Conservation (phyloP, 2,797 vertebrate species). For the Oryzias dopingdopingensis region DNA sequence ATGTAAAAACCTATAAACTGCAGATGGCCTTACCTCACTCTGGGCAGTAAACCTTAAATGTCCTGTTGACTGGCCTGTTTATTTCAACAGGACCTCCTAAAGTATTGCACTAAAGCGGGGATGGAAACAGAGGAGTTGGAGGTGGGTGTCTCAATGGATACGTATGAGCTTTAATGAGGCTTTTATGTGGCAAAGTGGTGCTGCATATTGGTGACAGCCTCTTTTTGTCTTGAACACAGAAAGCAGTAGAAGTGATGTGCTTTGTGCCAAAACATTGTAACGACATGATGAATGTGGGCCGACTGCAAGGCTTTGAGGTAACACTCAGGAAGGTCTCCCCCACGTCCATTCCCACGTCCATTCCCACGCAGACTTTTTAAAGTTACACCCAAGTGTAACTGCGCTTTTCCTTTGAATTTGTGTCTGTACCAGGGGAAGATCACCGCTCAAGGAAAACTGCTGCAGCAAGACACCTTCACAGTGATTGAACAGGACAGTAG, state of each 20-base stretch:
- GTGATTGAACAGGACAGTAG: conserved; percentile 86
- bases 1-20: conserved; percentile 48
- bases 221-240: conserved; percentile 67
- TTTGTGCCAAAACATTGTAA: conserved; percentile 93
- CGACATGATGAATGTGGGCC: conserved; percentile 95
- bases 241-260: conserved; percentile 93
- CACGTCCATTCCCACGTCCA: conserved; percentile 19
- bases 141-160: conserved; percentile 68
- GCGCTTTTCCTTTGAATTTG: not conserved
- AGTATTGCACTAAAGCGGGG: conserved; percentile 89
- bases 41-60: conserved; percentile 47
- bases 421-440: conserved; percentile 83
- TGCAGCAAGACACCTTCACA: conserved; percentile 90
- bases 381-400: conserved; percentile 2
- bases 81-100: conserved; percentile 88
- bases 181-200: not conserved
- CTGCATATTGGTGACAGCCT: conserved; percentile 2
- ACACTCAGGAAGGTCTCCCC: not conserved
- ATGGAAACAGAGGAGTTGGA: conserved; percentile 87
- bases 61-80: conserved; percentile 60
- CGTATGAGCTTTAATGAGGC: not conserved
- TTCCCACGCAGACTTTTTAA: conserved; percentile 23
- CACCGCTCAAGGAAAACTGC: conserved; percentile 91
- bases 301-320: conserved; percentile 93
- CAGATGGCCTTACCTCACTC: conserved; percentile 55